Conservation (phyloP, 2,113 vertebrate genomes). For the Sardina pilchardus region DNA sequence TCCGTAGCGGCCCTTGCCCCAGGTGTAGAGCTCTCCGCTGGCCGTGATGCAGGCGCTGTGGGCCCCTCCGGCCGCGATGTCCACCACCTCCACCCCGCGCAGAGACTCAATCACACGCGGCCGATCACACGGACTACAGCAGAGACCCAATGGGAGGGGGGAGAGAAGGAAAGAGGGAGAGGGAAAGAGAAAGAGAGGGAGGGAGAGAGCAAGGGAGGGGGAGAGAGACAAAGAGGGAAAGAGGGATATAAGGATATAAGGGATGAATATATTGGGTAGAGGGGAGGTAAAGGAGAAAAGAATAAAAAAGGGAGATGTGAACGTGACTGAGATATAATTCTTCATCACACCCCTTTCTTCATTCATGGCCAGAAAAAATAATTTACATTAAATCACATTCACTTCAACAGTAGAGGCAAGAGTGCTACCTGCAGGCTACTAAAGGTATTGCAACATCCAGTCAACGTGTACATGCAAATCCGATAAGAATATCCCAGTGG, state of each 20-base stretch:
- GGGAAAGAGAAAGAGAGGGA: background rate
- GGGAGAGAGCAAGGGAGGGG: background rate
- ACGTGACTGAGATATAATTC: background rate
- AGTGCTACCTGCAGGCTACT: constrained; percentile 28
- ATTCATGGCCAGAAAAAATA: background rate
- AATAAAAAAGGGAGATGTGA: background rate
- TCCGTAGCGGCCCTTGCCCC: constrained; percentile 96
- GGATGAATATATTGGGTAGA: background rate
- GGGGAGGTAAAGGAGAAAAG: background rate
- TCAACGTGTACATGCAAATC: background rate
- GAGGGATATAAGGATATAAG: too few species aligned
- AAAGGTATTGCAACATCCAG: background rate
- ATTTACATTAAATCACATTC: background rate
- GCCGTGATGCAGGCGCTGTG: constrained; percentile 96
- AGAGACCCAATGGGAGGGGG: background rate
- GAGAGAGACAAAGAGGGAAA: background rate
- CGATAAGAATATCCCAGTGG: too few species aligned
- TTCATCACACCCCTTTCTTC: background rate
- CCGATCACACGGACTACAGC: constrained; percentile 89
- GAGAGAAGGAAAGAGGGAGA: background rate
- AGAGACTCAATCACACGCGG: constrained; percentile 96
- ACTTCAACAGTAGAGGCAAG: background rate
- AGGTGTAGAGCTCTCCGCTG: constrained; percentile 94
- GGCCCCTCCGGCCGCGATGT: constrained; percentile 93
- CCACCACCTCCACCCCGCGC: constrained; percentile 92